Evolutionary conservation across 2,888 invertebrate genomes (phyloP), one percentile per base, ranked within the genome.

Genomic region (Macropis europaea): DNA sequence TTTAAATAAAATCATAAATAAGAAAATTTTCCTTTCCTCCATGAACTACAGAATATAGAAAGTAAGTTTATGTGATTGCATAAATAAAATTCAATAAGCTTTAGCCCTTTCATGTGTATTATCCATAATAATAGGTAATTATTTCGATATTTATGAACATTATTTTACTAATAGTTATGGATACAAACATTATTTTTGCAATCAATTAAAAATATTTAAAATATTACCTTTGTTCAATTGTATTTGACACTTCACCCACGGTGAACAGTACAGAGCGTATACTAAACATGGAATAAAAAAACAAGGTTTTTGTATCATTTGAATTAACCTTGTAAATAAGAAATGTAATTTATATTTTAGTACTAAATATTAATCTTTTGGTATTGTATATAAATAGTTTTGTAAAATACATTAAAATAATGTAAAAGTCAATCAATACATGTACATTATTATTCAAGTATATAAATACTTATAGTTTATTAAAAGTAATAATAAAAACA

Each of bases 121-220:
- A 36, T 9, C 15, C 22, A 17, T 9, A 42, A 57, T 34, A 45
- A 45, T 13, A n/a, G n/a, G 11, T 26, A 15, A 32, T n/a, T n/a
- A n/a, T n/a, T n/a, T n/a, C n/a, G n/a, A 42, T 13, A 22, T 9
- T 28, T 15, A 34, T 7, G 32, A n/a, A 17, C n/a, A 32, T 61
- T n/a, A 50, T 50, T 50, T 60, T 30, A 60, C 3, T 50, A 48
- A 50, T n/a, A 22, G n/a, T n/a, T n/a, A n/a, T n/a, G 15, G 19
- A 30, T 22, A 24, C 15, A n/a, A 9, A 34, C 9, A 26, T 34
- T 60, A 40, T 11, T 50, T 60, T 40, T 6, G 9, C 15, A 22
- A 22, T 40, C 3, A 34, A 50, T 52, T 24, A 52, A 52, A 30
- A 45, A 28, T 45, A n/a, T n/a, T n/a, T 28, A 9, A 28, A 47